phyloP scores from a whole-genome alignment of 2,113 vertebrate species.

The Zosterops pallidus region DNA sequence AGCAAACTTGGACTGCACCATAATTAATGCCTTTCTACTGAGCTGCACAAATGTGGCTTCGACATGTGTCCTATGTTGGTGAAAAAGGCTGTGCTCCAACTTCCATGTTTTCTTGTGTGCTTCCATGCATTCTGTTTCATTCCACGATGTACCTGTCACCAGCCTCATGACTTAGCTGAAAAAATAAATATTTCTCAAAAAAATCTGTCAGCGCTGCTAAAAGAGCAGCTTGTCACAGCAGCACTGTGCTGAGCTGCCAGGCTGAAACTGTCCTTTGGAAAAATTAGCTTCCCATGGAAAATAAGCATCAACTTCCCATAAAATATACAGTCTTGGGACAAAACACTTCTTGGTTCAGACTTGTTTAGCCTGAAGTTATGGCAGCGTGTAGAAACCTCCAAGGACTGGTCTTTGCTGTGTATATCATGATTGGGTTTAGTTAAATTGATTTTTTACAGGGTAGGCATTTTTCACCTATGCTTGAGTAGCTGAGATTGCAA shows the following conservation, averaged over 20 bases:
- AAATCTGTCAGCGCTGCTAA: not conserved
- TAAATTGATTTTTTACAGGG: not conserved
- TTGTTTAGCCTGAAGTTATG: conserved; percentile 60
- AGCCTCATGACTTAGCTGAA: conserved; percentile 31
- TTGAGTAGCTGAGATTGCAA: not conserved
- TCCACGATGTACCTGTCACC: conserved; percentile 13
- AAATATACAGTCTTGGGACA: conserved; percentile 48
- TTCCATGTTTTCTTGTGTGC: not conserved
- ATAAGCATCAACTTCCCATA: conserved; percentile 46
- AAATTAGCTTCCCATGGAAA: conserved; percentile 59
- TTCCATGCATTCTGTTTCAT: conserved; percentile 12
- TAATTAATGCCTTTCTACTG: not conserved
- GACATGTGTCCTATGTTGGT: not conserved
- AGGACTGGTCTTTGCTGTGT: not conserved
- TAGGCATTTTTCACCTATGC: not conserved
- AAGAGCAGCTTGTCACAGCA: conserved; percentile 51
- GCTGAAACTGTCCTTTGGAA: conserved; percentile 42
- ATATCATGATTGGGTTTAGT: not conserved
- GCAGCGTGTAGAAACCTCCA: not conserved
- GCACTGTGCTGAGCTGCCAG: not conserved
- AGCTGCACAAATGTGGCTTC: not conserved
- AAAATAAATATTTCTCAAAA: conserved; percentile 50
- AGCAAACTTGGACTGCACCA: not conserved
- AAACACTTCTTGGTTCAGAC: conserved; percentile 48
- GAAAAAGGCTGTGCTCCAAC: not conserved